These are phyloP conservation scores for Eupithecia inturbata DNA, from an alignment of 2,888 invertebrate species.

Conservation along the genomic window DNA sequence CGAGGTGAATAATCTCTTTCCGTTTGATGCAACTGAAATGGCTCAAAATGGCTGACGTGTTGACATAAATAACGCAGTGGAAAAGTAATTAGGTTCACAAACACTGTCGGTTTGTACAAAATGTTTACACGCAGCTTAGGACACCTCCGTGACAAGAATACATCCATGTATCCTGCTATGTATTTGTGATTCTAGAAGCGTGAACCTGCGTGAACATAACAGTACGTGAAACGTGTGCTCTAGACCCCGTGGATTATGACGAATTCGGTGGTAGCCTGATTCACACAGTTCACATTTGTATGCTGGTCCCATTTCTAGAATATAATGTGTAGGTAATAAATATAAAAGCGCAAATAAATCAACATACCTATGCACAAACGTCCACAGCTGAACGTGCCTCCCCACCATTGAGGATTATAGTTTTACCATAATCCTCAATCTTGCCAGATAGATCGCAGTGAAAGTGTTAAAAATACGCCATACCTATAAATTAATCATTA, in stretches of 20 bases:
- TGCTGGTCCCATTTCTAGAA: not conserved
- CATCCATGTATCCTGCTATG: conserved; percentile 65
- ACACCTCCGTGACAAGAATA: conserved; percentile 70
- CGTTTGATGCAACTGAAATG: conserved; percentile 48
- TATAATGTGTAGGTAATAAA: not conserved
- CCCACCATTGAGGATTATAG: too few relatives aligned
- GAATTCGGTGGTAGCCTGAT: conserved; percentile 24
- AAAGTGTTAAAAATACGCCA: too few relatives aligned
- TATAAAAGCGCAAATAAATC: not conserved
- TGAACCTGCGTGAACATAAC: conserved; percentile 65
- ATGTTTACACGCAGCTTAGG: conserved; percentile 51
- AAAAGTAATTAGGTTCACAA: conserved; percentile 19
- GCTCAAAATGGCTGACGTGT: conserved; percentile 24
- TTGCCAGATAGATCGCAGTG: too few relatives aligned
- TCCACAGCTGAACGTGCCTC: too few relatives aligned
- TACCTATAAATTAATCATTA: not conserved
- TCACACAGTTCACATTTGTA: conserved; percentile 19
- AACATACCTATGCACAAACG: too few relatives aligned
- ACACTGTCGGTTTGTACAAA: conserved; percentile 39
- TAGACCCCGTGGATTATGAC: conserved; percentile 46
- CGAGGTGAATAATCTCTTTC: conserved; percentile 81
- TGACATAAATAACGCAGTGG: conserved; percentile 16
- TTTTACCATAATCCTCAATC: too few relatives aligned
- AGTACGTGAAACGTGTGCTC: conserved; percentile 66
- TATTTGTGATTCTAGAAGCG: conserved; percentile 67